Conservation (phyloP, 2,797 vertebrate genomes). For the Gobionotothen gibberifrons region DNA sequence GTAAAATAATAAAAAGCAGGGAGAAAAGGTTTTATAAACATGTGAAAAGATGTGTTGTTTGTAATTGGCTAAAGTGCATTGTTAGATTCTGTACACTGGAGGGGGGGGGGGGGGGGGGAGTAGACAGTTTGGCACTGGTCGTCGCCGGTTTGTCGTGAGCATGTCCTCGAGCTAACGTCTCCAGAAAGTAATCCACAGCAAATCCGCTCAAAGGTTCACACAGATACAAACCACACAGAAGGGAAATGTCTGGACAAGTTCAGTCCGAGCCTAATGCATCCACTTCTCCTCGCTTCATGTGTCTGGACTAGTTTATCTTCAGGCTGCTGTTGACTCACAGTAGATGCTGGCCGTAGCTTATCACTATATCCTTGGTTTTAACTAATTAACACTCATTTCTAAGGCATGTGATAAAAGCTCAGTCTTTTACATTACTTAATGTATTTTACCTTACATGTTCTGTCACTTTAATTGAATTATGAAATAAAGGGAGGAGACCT, state of each 20-base stretch:
- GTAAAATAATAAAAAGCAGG: not conserved
- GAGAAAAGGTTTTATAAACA: not conserved
- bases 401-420: slow-evolving; percentile 5
- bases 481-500: slow-evolving; percentile 51
- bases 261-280: slow-evolving; percentile 64
- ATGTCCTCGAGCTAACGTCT: slow-evolving; percentile 38
- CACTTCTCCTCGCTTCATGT: slow-evolving; percentile 45
- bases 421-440: slow-evolving; percentile 23
- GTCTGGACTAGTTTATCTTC: not conserved
- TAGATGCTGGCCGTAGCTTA: slow-evolving; percentile 23
- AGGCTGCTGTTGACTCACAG: slow-evolving; percentile 6
- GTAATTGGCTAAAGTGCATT: slow-evolving; percentile 84
- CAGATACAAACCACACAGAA: slow-evolving; percentile 71
- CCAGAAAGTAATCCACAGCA: slow-evolving; percentile 70
- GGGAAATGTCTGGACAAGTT: slow-evolving; percentile 25
- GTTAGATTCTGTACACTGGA: slow-evolving; percentile 73
- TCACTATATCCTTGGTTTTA: slow-evolving; percentile 13
- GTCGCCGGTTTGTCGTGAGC: slow-evolving; percentile 37
- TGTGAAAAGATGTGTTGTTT: slow-evolving; percentile 53
- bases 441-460: slow-evolving; percentile 18
- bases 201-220: slow-evolving; percentile 70
- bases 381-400: slow-evolving; percentile 18
- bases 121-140: slow-evolving; percentile 57
- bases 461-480: slow-evolving; percentile 2
- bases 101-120: not conserved